These are phyloP conservation scores for Austrofundulus limnaeus DNA, from an alignment of 2,113 vertebrate genomes.

Conservation along the genomic window DNA sequence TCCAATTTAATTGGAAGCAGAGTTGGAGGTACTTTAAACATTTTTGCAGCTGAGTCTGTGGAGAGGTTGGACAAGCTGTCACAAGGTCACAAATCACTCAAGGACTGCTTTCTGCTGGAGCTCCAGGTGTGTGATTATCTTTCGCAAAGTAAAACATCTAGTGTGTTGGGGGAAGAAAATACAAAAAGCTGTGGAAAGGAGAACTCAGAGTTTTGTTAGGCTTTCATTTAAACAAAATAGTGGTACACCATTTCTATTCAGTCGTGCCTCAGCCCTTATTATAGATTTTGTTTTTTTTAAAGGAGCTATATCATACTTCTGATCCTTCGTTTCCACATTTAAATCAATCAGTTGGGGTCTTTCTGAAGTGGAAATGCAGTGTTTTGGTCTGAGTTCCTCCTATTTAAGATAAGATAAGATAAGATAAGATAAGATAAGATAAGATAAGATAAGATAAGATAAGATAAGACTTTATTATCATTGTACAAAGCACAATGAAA, in stretches of 20 bases:
- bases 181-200: neutral
- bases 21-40: conserved; percentile 5
- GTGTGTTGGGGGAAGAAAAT: conserved; percentile 6
- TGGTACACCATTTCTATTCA: neutral
- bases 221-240: neutral
- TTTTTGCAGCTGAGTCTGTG: neutral
- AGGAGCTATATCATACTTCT: too few species aligned
- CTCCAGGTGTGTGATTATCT: conserved; percentile 16
- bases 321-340: too few species aligned
- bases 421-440: too few species aligned
- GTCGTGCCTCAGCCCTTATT: too few species aligned
- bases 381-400: too few species aligned
- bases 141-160: conserved; percentile 2
- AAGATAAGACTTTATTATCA: too few species aligned
- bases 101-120: neutral
- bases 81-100: neutral
- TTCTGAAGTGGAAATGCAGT: too few species aligned
- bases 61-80: neutral
- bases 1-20: neutral
- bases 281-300: neutral
- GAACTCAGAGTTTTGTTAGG: neutral
- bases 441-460: too few species aligned
- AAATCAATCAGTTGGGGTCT: too few species aligned
- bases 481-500: too few species aligned
- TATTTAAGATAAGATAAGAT: too few species aligned